These are phyloP conservation scores for Poecilia latipinna DNA, from an alignment of 2,113 vertebrate genomes.

Conservation along the genomic window DNA sequence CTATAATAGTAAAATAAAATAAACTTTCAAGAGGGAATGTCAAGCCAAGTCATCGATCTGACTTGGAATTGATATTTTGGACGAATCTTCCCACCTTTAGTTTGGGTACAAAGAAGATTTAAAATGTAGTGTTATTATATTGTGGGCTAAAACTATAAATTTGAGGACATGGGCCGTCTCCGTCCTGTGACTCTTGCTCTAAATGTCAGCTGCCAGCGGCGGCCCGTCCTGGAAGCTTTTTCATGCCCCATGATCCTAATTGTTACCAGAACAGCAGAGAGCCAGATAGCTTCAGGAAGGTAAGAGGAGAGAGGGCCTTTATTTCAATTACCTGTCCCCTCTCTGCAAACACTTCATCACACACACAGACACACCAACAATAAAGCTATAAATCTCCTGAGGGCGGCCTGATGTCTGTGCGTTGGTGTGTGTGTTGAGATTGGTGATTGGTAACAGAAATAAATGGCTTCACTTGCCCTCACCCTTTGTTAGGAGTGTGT, in stretches of 20 bases:
- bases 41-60: too few relatives aligned
- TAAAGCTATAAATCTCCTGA: slow-evolving; percentile 33
- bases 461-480: slow-evolving; percentile 19
- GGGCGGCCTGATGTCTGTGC: neutral
- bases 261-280: slow-evolving; percentile 25
- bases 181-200: neutral
- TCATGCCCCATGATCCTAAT: slow-evolving; percentile 5
- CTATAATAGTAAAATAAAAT: too few relatives aligned
- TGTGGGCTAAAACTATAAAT: neutral
- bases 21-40: too few relatives aligned
- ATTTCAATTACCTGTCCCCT: slow-evolving; percentile 51
- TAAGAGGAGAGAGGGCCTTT: slow-evolving; percentile 18
- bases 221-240: neutral
- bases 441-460: slow-evolving; percentile 44
- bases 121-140: neutral
- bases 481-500: slow-evolving; percentile 15
- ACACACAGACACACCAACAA: slow-evolving; percentile 7
- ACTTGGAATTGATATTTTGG: too few relatives aligned
- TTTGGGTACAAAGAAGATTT: neutral
- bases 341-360: slow-evolving; percentile 27
- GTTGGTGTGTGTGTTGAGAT: neutral
- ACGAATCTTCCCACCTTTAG: too few relatives aligned
- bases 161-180: neutral
- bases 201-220: neutral
- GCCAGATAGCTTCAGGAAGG: slow-evolving; percentile 26